These are phyloP conservation scores for Drosophila mettleri DNA, from an alignment of 2,888 invertebrate genomes.

Conservation along the genomic window DNA sequence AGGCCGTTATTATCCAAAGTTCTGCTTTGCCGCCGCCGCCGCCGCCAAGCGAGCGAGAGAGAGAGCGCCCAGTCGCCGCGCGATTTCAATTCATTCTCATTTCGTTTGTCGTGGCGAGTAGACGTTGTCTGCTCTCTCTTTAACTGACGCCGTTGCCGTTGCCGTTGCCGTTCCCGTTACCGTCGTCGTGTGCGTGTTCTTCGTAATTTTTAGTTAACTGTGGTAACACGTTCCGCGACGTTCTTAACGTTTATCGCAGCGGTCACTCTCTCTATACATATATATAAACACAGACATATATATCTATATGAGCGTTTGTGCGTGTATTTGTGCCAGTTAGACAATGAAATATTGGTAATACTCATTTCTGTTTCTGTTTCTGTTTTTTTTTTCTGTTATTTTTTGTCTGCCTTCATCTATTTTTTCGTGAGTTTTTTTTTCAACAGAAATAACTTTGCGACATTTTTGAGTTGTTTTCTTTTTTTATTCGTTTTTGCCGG, in stretches of 20 bases:
- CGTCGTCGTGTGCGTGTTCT: slow-evolving; percentile 13
- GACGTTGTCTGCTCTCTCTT: slow-evolving; percentile 41
- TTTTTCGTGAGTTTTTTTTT: slow-evolving; percentile 3
- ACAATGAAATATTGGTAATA: slow-evolving; percentile 61
- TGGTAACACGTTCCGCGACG: slow-evolving; percentile 51
- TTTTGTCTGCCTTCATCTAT: slow-evolving; percentile 3
- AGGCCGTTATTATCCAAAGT: slow-evolving; percentile 17
- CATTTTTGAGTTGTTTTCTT: slow-evolving; percentile 9
- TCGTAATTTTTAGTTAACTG: slow-evolving; percentile 49
- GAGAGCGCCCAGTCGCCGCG: slow-evolving; percentile 23
- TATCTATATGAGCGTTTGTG: slow-evolving; percentile 6
- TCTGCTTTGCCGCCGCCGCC: slow-evolving; percentile 11
- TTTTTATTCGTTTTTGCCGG: slow-evolving; percentile 9
- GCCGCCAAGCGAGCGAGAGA: slow-evolving; percentile 9
- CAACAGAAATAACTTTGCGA: slow-evolving; percentile 43
- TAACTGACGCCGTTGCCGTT: slow-evolving; percentile 31
- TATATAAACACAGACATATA: not conserved
- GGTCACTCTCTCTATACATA: slow-evolving; percentile 12
- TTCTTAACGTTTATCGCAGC: slow-evolving; percentile 52
- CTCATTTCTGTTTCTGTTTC: slow-evolving; percentile 20
- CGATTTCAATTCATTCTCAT: slow-evolving; percentile 51
- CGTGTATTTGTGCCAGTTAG: slow-evolving; percentile 44
- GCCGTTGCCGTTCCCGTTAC: slow-evolving; percentile 30
- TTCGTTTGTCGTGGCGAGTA: slow-evolving; percentile 57
- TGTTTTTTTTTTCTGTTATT: slow-evolving; percentile 14